Base-by-base conservation (phyloP, 2,888 invertebrate genomes). In the Watsonalla cultraria region DNA sequence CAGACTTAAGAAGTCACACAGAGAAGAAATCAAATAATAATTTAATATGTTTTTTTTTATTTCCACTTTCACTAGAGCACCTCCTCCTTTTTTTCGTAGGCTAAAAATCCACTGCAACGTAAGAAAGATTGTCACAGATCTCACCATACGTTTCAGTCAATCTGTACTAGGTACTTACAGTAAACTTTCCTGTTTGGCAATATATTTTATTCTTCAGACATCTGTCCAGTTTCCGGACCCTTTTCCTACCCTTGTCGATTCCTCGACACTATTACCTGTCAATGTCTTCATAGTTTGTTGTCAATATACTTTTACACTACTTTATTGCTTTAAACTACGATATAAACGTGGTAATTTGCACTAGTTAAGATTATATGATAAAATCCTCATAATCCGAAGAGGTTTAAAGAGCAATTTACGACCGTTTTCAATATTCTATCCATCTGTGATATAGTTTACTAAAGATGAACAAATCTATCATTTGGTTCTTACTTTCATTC, bases 271-370 rank as follows among this genome's bases (percentile, higher is more conserved):
- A 80, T 86, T 82, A 79, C 78, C 79, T 84, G 83, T 82, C 85
- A 84, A 84, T 84, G 68, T 82, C 80, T 83, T 85, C 74, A 84
- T 84, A 79, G 74, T 80, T 79, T 79, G 68, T 72, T 75, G 72
- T 77, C 70, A 72, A 70, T 80, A 70, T 68, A 58, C 58, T 63
- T 65, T 71, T 61, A 71, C 64, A 76, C 78, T 74, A 74, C 74
- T 75, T 72, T 70, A 68, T 62, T 64, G 46, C 56, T 53, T 24
- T 51, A 24, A 24, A 24, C 24, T 4, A 24, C 24, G 24, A 4
- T 51, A n/a, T 45, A 34, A 45, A 51, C 45, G 11, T 51, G 7
- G 8, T 13, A 24, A 33, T 51, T 13, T 51, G n/a, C 24, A 24
- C 24, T 24, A 24, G 4, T n/a, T n/a, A 24, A 24, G 1, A 24